Evolutionary conservation across 2,888 invertebrate species (phyloP).

Genomic region (Cosmia trapezina): DNA sequence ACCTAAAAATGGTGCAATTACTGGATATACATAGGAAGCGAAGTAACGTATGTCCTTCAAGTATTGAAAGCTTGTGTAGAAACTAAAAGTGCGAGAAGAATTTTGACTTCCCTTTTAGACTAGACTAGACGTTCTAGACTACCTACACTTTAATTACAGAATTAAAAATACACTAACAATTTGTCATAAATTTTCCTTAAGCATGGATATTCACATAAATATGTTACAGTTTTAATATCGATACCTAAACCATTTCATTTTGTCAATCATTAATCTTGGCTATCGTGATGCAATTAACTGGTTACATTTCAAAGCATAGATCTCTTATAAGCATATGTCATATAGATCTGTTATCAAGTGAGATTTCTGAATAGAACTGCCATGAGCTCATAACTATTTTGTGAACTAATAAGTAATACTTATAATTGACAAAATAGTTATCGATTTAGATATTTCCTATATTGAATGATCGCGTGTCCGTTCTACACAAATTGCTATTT

Average conservation of each 20-base stretch:
- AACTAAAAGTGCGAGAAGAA: constrained; percentile 11
- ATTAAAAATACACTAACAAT: not conserved
- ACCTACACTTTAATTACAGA: not conserved
- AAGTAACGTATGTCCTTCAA: constrained; percentile 24
- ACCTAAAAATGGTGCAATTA: constrained; percentile 28
- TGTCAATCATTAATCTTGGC: constrained; percentile 80
- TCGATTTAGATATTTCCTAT: constrained; percentile 59
- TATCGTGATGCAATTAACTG: constrained; percentile 78
- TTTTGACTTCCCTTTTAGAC: not conserved
- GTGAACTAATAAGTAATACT: too few relatives aligned
- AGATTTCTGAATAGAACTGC: constrained; percentile 66
- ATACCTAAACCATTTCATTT: constrained; percentile 71
- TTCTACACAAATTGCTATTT: constrained; percentile 43
- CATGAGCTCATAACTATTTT: constrained; percentile 60
- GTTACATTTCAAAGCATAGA: constrained; percentile 67
- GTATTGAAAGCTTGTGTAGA: constrained; percentile 26
- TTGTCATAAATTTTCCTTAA: too few relatives aligned
- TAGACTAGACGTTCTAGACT: too few relatives aligned
- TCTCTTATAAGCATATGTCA: constrained; percentile 63
- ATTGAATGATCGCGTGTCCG: constrained; percentile 63
- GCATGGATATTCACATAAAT: too few relatives aligned
- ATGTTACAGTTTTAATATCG: constrained; percentile 23
- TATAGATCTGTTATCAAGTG: constrained; percentile 56
- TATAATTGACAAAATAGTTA: constrained; percentile 34
- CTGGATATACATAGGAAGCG: not conserved